A percentile compares a stretch with the other conserved stretches of the same genome.
phyloP scores from a whole-genome alignment of 2,113 vertebrate species.

The Oreochromis spilurus region DNA sequence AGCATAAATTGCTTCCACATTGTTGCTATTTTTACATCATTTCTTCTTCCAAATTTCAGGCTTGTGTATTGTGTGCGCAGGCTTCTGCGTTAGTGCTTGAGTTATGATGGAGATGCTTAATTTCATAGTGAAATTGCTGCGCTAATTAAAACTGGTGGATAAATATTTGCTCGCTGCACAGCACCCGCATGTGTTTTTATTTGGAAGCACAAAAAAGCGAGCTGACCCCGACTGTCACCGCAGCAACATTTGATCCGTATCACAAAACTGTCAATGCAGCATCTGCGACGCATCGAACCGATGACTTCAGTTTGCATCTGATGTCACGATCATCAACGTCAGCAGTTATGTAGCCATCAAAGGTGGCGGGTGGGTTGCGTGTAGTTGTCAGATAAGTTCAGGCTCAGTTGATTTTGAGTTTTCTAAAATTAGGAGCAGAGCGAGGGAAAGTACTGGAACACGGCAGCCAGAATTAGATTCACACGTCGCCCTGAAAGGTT shows the following conservation, averaged over 20 bases:
- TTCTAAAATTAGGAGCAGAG: conserved; percentile 9
- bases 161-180: conserved; percentile 68
- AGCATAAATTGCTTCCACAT: conserved; percentile 79
- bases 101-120: conserved; percentile 69
- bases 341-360: not conserved
- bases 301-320: not conserved
- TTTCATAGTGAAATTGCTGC: conserved; percentile 65
- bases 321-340: not conserved
- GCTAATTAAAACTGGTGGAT: conserved; percentile 68
- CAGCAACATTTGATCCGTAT: not conserved
- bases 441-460: not conserved
- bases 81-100: conserved; percentile 38
- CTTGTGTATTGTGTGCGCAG: not conserved
- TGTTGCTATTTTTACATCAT: conserved; percentile 69
- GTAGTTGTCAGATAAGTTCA: not conserved
- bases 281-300: not conserved
- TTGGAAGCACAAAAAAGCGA: conserved; percentile 20
- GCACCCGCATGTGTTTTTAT: conserved; percentile 56
- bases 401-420: not conserved
- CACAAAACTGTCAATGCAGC: not conserved
- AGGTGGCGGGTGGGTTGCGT: not conserved
- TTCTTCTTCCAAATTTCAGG: conserved; percentile 19
- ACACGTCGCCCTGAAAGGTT: conserved; percentile 2
- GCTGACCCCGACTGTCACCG: not conserved
- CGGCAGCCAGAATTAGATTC: not conserved